phyloP scores from a whole-genome alignment of 2,113 vertebrate genomes.

The Pachyramphus minor region DNA sequence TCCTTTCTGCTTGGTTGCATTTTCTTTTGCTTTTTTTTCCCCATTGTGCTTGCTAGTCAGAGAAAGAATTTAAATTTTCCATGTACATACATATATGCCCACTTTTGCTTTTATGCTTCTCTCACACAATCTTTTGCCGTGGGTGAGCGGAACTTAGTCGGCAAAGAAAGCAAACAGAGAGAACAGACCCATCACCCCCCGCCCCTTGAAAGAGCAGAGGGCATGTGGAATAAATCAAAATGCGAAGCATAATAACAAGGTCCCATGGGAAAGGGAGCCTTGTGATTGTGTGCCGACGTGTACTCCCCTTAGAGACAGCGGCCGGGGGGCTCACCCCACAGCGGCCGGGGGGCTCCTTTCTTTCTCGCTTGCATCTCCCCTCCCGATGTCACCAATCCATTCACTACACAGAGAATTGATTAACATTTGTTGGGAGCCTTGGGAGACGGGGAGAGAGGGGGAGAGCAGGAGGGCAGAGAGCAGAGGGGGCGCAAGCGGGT shows the following conservation, averaged over 20 bases:
- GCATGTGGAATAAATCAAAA: conserved; percentile 76
- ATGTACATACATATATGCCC: not conserved
- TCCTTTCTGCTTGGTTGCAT: not conserved
- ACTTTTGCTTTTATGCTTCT: not conserved
- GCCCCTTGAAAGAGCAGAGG: conserved; percentile 54
- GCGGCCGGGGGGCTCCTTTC: conserved; percentile 12
- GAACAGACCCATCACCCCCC: conserved; percentile 32
- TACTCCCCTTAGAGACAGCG: conserved; percentile 50
- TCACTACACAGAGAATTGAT: conserved; percentile 68
- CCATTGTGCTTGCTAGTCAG: not conserved
- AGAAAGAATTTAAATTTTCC: not conserved
- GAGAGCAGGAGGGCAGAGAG: not conserved
- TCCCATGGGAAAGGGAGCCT: conserved; percentile 65
- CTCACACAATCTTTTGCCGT: not conserved
- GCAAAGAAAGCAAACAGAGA: conserved; percentile 71
- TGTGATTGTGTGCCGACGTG: conserved; percentile 47
- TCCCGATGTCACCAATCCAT: conserved; percentile 70
- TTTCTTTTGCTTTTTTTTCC: not conserved
- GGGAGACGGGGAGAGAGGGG: not conserved
- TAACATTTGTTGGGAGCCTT: conserved; percentile 67
- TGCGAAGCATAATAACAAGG: conserved; percentile 29
- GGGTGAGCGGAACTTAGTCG: not conserved
- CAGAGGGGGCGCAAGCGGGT: not conserved
- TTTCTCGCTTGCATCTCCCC: conserved; percentile 55
- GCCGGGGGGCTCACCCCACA: conserved; percentile 13